Conservation (phyloP, 2,888 invertebrate species). For the Brenthis daphne region DNA sequence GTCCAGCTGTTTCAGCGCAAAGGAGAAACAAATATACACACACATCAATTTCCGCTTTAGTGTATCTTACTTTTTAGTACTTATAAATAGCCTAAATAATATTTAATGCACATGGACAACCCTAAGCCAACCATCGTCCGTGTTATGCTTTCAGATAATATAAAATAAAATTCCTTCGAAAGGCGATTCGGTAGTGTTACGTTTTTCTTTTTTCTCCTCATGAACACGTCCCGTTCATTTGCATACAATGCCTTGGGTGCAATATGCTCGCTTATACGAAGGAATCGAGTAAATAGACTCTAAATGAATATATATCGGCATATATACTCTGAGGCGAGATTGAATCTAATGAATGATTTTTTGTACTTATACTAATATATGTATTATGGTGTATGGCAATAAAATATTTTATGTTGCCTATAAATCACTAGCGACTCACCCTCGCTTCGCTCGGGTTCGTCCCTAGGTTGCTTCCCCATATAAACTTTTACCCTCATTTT, state of each 20-base stretch:
- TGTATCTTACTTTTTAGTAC: too few relatives aligned
- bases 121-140: slow-evolving; percentile 39
- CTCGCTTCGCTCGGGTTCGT: too few relatives aligned
- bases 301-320: slow-evolving; percentile 31
- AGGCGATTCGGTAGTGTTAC: slow-evolving; percentile 53
- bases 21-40: too few relatives aligned
- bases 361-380: background rate
- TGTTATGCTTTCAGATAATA: slow-evolving; percentile 64
- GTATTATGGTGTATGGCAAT: too few relatives aligned
- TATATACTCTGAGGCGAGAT: background rate
- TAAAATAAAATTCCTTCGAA: slow-evolving; percentile 60
- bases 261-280: slow-evolving; percentile 69
- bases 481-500: too few relatives aligned
- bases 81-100: too few relatives aligned
- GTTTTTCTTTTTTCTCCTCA: slow-evolving; percentile 58
- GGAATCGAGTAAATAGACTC: slow-evolving; percentile 39
- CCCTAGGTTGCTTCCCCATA: too few relatives aligned
- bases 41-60: too few relatives aligned
- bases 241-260: slow-evolving; percentile 78
- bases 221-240: slow-evolving; percentile 73
- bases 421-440: too few relatives aligned
- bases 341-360: slow-evolving; percentile 2
- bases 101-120: slow-evolving; percentile 3
- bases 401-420: too few relatives aligned
- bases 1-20: too few relatives aligned